Percentiles rank a stretch among this genome's conserved stretches.
These are phyloP conservation scores for Acromyrmex charruanus DNA, from an alignment of 1,140 invertebrate genomes.

Conservation along the genomic window DNA sequence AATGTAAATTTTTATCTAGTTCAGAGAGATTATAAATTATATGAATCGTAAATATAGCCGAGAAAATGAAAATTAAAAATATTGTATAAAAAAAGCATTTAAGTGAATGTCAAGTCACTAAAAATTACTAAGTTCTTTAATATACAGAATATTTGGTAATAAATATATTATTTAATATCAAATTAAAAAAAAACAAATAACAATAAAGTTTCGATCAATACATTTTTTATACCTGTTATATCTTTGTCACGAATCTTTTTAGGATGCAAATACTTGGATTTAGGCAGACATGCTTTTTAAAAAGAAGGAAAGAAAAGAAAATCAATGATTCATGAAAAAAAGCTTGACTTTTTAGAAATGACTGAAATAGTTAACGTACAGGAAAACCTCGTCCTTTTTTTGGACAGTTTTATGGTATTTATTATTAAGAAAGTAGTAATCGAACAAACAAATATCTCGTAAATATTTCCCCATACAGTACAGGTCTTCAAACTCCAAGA, in stretches of 20 bases:
- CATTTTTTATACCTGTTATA: neutral
- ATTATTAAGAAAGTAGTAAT: neutral
- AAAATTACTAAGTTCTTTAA: neutral
- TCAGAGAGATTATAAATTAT: neutral
- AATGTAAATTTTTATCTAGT: neutral
- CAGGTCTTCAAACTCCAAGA: too few species aligned
- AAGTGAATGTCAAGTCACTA: neutral
- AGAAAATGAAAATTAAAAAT: neutral
- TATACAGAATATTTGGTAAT: neutral
- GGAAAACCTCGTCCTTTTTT: neutral
- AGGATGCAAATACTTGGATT: neutral
- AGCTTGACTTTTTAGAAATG: neutral
- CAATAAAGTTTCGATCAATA: neutral
- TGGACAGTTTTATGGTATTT: neutral
- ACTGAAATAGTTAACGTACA: neutral
- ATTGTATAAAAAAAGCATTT: neutral
- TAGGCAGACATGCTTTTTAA: constrained; percentile 4
- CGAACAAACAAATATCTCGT: neutral
- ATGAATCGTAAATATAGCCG: neutral
- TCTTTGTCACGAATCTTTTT: neutral
- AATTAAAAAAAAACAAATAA: neutral
- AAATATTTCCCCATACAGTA: neutral
- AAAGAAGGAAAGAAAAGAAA: neutral
- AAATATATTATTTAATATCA: neutral
- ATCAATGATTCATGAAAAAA: neutral